Conservation (phyloP, 2,888 invertebrate genomes). For the Invenusta paracnida region DNA sequence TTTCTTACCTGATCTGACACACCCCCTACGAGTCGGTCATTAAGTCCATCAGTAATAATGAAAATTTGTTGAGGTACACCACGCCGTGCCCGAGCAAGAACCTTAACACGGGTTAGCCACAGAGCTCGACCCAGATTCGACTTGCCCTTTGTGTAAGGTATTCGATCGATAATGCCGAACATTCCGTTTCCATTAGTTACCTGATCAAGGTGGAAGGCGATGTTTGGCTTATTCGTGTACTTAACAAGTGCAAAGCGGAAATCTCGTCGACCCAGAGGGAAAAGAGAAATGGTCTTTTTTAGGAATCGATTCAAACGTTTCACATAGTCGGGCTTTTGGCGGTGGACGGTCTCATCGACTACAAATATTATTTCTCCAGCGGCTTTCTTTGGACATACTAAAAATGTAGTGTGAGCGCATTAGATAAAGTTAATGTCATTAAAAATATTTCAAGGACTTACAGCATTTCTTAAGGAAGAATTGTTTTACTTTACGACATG, state of each 20-base stretch:
- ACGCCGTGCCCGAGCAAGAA: not conserved
- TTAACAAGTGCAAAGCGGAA: constrained; percentile 37
- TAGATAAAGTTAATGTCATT: not conserved
- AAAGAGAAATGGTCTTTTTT: constrained; percentile 11
- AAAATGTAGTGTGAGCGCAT: not conserved
- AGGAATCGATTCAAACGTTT: constrained; percentile 18
- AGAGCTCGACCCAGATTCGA: constrained; percentile 35
- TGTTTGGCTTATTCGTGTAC: constrained; percentile 29
- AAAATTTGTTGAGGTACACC: constrained; percentile 12
- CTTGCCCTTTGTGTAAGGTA: not conserved
- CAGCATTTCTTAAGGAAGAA: constrained; percentile 29
- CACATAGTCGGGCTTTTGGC: not conserved
- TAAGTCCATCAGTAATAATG: constrained; percentile 30
- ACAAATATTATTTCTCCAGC: constrained; percentile 36
- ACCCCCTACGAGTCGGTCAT: not conserved
- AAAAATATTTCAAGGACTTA: constrained; percentile 20
- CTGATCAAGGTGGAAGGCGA: constrained; percentile 27
- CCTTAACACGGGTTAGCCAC: constrained; percentile 17
- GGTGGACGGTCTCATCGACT: constrained; percentile 28
- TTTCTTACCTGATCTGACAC: too few species aligned
- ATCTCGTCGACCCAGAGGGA: not conserved
- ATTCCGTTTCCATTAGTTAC: not conserved
- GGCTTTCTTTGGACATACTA: constrained; percentile 34
- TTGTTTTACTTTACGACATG: not conserved
- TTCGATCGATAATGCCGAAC: not conserved